Conservation (phyloP, 2,888 invertebrate genomes). For the Dryocosmus kuriphilus region DNA sequence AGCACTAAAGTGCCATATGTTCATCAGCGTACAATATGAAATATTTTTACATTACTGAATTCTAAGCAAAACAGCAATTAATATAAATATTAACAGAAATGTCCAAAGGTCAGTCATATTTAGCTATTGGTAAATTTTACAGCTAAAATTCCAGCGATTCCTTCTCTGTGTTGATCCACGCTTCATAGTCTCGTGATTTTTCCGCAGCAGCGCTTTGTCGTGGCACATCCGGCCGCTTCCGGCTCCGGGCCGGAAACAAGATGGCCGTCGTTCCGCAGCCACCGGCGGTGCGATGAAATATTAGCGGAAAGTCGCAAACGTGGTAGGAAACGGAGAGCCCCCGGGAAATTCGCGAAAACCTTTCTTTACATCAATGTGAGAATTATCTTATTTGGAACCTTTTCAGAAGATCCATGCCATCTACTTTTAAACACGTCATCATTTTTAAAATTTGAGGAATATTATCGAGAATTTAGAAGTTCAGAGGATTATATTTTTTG, state of each 20-base stretch:
- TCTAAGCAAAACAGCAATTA: not conserved
- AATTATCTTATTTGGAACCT: conserved; percentile 51
- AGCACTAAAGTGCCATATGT: not conserved
- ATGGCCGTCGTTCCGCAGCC: conserved; percentile 68
- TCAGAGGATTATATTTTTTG: too few species aligned
- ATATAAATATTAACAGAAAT: not conserved
- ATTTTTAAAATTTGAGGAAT: too few species aligned
- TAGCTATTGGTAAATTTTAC: not conserved
- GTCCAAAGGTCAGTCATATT: not conserved
- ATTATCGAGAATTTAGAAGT: too few species aligned
- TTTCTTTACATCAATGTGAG: conserved; percentile 56
- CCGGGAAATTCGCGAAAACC: conserved; percentile 70
- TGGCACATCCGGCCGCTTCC: conserved; percentile 73
- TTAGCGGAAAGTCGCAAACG: conserved; percentile 69
- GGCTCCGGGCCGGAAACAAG: conserved; percentile 73
- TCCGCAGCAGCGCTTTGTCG: conserved; percentile 74
- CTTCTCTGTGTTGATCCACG: conserved; percentile 64
- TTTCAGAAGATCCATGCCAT: not conserved
- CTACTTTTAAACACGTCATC: not conserved
- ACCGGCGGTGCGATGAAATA: conserved; percentile 71
- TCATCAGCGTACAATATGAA: not conserved
- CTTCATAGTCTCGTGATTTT: conserved; percentile 74
- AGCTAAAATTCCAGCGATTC: not conserved
- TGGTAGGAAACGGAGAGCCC: conserved; percentile 62
- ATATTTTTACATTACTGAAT: not conserved